Evolutionary conservation across 2,888 invertebrate genomes (phyloP).

Genomic region (Pollenia griseotomentosa): DNA sequence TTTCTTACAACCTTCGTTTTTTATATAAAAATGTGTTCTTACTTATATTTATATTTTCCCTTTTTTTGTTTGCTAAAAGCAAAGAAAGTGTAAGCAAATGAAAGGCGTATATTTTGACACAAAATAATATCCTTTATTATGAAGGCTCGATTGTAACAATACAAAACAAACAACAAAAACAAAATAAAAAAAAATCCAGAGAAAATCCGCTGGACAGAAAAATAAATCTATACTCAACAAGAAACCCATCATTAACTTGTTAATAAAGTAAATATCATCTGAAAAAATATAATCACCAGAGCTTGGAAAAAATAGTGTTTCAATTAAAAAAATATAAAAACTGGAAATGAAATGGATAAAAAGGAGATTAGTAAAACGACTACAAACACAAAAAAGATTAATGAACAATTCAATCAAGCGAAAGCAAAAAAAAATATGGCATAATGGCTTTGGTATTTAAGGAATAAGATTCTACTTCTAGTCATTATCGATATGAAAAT

Average conservation of each 20-base stretch:
- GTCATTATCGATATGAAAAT: constrained; percentile 6
- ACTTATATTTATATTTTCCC: not conserved
- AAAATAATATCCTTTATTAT: constrained; percentile 55
- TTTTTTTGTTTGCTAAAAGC: constrained; percentile 30
- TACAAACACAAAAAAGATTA: not conserved
- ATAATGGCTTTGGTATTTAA: constrained; percentile 3
- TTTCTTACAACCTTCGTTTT: not conserved
- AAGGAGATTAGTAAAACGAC: constrained; percentile 23
- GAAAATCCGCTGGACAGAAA: not conserved
- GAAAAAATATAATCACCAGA: not conserved
- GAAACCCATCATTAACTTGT: constrained; percentile 50
- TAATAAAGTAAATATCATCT: constrained; percentile 37
- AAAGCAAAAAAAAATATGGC: not conserved
- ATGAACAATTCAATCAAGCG: not conserved
- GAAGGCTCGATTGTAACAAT: constrained; percentile 35
- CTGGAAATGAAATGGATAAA: constrained; percentile 23
- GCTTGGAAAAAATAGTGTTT: constrained; percentile 21
- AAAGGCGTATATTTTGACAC: constrained; percentile 60
- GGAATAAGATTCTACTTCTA: not conserved
- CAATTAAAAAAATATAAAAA: constrained; percentile 37
- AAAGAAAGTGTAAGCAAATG: constrained; percentile 55
- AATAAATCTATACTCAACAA: not conserved
- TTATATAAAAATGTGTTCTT: not conserved
- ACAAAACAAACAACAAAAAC: not conserved
- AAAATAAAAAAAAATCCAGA: not conserved